phyloP scores from a whole-genome alignment of 30 jellyfish, hydroid and myxozoan species.

The Cassiopea andromeda region DNA sequence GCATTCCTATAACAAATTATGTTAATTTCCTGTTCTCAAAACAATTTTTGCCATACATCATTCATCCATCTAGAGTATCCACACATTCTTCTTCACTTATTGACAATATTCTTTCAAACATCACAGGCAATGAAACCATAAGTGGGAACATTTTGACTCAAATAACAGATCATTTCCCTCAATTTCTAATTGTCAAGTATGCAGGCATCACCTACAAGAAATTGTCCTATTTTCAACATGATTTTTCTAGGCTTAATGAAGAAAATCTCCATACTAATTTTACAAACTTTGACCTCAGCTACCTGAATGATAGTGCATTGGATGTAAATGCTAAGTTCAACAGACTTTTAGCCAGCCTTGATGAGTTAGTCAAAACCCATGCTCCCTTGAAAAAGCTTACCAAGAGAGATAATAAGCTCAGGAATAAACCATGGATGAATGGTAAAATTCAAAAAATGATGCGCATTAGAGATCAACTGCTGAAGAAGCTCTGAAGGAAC shows the following conservation, averaged over 20 bases:
- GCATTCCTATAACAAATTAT: slow-evolving; percentile 11
- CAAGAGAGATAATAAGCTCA: slow-evolving; percentile 38
- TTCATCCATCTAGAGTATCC: slow-evolving; percentile 31
- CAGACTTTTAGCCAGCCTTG: slow-evolving; percentile 51
- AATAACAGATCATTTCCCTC: slow-evolving; percentile 79
- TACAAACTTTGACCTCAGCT: slow-evolving; percentile 51
- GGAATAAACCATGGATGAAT: slow-evolving; percentile 77
- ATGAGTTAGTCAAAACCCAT: slow-evolving; percentile 57
- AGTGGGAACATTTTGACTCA: slow-evolving; percentile 67
- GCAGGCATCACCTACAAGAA: slow-evolving; percentile 59
- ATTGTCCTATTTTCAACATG: slow-evolving; percentile 55
- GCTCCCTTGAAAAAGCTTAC: slow-evolving; percentile 66
- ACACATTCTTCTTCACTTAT: slow-evolving; percentile 62
- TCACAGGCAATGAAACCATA: slow-evolving; percentile 61
- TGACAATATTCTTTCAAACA: slow-evolving; percentile 60
- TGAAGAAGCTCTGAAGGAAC: slow-evolving; percentile 26
- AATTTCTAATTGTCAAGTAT: slow-evolving; percentile 67
- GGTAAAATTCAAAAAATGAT: slow-evolving; percentile 54
- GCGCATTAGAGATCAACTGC: slow-evolving; percentile 64
- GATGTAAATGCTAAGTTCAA: slow-evolving; percentile 61
- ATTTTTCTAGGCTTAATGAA: slow-evolving; percentile 51
- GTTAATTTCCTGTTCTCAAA: slow-evolving; percentile 1
- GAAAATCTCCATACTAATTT: slow-evolving; percentile 51
- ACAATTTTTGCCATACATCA: not conserved
- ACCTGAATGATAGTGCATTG: slow-evolving; percentile 35